Evolutionary conservation across 2,113 vertebrate genomes (phyloP), one percentile per base, ranked within the genome.

Genomic region (Takifugu flavidus): DNA sequence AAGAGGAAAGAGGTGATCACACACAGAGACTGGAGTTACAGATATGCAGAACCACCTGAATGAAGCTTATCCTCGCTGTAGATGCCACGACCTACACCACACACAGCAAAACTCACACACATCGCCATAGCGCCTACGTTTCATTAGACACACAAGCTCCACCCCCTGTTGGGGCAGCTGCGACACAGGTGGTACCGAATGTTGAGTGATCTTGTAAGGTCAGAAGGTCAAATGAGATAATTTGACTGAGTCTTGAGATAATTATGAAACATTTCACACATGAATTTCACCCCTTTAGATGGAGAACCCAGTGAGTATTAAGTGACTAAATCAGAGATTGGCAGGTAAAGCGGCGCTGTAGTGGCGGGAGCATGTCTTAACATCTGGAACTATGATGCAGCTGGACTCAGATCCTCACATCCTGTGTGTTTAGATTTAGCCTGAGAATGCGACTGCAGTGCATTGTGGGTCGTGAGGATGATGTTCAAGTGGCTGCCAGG

Each of bases 1-100:
- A 98, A 98, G 88, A 94, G 96, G 75, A 93, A 95, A 93, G 96
- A 98, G 94, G 97, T 96, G 79, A 93, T 13, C 1, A 1, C 13
- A 3, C 0, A 1, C 11, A 3, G 8, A 49, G 7, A 51, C 31
- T 5, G 12, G 14, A 54, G 29, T 4, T 27, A 47, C 49, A 8
- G 12, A 25, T 6, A 47, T 58, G 42, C 3, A 29, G 44, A 15
- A 20, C 20, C 20, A 20, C 20, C 20, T 20, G 20, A 20, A 20
- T 13, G 44, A 15, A 45, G 4, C 44, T 4, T 14, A 54, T 57
- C 28, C 15, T 51, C n/a, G 47, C 20, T 20, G 20, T 20, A 20
- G 20, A 20, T 20, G 20, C 20, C 20, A 20, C 20, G 8, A 49
- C 47, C 25, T 20, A 20, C 20, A 20, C 20, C 49, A 50, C 34